These are phyloP conservation scores for Candoia aspera DNA, from an alignment of 2,113 vertebrate species.

Conservation along the genomic window DNA sequence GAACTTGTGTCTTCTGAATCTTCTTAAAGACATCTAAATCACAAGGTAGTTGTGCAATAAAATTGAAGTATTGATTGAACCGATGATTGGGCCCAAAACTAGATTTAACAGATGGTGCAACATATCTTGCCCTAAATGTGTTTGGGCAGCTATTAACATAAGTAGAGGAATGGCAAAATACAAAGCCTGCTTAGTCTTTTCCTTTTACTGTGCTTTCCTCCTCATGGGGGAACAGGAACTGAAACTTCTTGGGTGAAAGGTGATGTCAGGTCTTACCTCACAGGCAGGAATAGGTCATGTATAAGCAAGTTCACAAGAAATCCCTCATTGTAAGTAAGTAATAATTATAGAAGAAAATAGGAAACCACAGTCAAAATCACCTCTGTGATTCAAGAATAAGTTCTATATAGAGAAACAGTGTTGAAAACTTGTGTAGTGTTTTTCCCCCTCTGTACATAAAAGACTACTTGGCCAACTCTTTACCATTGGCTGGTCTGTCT, in stretches of 20 bases:
- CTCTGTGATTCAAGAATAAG: no score
- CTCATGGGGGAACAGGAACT: neutral
- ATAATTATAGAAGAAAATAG: no score
- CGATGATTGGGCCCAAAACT: neutral
- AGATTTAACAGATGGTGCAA: neutral
- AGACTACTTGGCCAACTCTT: no score
- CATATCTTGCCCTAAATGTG: neutral
- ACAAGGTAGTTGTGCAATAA: neutral
- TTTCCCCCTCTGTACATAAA: no score
- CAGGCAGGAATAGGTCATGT: no score
- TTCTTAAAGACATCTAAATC: neutral
- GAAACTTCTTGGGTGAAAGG: neutral
- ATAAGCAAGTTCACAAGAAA: no score
- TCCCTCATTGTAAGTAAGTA: no score
- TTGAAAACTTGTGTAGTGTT: no score
- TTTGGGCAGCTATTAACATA: neutral
- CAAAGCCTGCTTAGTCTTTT: neutral
- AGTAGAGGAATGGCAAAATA: neutral
- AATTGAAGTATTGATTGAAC: neutral
- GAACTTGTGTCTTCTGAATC: neutral
- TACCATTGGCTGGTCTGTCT: no score
- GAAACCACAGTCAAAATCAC: no score
- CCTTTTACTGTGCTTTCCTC: neutral
- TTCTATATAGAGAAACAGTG: no score
- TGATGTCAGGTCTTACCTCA: no score